A percentile compares a stretch with the other conserved stretches of the same genome.
Conservation (phyloP, 2,113 vertebrate species). For the Pangasianodon gigas region DNA sequence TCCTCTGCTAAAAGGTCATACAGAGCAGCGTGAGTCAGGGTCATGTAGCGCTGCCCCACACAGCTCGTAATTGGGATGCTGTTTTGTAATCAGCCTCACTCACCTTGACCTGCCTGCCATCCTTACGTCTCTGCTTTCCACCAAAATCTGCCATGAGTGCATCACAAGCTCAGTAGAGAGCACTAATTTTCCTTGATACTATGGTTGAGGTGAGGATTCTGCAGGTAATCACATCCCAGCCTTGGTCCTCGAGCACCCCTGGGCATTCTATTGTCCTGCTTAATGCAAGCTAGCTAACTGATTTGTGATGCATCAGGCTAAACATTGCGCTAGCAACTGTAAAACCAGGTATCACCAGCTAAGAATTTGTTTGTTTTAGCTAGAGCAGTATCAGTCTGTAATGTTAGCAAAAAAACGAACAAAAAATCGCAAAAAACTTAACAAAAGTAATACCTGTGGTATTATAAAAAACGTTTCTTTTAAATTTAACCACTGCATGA, state of each 20-base stretch:
- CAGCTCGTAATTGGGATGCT: slow-evolving; percentile 62
- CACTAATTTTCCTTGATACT: background rate
- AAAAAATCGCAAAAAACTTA: background rate
- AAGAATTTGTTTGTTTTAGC: background rate
- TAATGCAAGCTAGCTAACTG: background rate
- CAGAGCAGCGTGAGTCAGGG: slow-evolving; percentile 48
- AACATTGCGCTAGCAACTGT: background rate
- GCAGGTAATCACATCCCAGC: background rate
- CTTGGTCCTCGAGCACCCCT: background rate
- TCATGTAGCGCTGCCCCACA: slow-evolving; percentile 54
- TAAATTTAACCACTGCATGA: too few relatives aligned
- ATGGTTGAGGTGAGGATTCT: background rate
- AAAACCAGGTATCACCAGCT: background rate
- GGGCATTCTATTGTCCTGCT: too few relatives aligned
- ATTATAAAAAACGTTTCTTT: too few relatives aligned
- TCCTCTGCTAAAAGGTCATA: slow-evolving; percentile 66
- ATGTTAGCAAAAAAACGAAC: background rate
- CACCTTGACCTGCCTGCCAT: background rate
- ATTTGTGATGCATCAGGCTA: background rate
- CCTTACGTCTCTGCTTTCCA: background rate
- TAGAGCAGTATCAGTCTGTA: background rate
- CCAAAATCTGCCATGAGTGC: background rate
- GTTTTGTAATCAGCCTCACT: slow-evolving; percentile 45
- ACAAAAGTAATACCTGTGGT: background rate
- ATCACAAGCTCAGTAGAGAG: background rate